These are phyloP conservation scores for Ciconia stormi DNA, from an alignment of 2,113 vertebrate species.

Conservation along the genomic window DNA sequence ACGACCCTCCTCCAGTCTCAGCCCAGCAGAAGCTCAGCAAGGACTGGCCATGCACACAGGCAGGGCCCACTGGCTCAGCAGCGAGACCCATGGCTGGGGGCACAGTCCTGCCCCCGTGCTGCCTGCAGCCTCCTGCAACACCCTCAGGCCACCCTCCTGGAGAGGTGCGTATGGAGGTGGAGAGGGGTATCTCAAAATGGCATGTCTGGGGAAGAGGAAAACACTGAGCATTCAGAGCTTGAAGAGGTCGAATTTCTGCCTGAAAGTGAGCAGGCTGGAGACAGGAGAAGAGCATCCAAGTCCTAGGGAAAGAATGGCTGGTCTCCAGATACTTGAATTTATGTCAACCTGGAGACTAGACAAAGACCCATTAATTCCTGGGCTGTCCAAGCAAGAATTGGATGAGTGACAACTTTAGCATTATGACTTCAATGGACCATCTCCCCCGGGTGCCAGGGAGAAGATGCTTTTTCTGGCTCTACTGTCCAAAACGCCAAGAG, in stretches of 20 bases:
- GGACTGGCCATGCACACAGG: rapidly evolving
- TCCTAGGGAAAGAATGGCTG: background rate
- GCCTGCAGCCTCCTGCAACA: background rate
- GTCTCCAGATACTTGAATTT: constrained; percentile 4
- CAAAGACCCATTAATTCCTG: constrained; percentile 18
- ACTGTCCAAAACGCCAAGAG: background rate
- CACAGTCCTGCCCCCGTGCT: background rate
- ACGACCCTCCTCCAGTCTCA: background rate
- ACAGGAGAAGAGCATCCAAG: background rate
- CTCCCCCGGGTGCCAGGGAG: background rate
- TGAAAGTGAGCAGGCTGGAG: background rate
- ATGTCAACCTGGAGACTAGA: constrained; percentile 12
- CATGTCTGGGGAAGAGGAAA: background rate
- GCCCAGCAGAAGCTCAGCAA: background rate
- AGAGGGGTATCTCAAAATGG: background rate
- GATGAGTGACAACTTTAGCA: constrained; percentile 6
- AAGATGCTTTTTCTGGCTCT: background rate
- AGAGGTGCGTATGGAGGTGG: rapidly evolving
- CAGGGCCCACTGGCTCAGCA: background rate
- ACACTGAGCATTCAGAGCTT: background rate
- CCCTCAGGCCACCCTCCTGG: background rate
- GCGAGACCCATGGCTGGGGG: rapidly evolving
- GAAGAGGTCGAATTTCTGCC: background rate
- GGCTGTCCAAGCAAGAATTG: background rate
- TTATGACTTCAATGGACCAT: background rate